Evolutionary conservation across 1,140 invertebrate species (phyloP), one percentile per base, ranked within the genome.

Genomic region (Trichoplusia ni): DNA sequence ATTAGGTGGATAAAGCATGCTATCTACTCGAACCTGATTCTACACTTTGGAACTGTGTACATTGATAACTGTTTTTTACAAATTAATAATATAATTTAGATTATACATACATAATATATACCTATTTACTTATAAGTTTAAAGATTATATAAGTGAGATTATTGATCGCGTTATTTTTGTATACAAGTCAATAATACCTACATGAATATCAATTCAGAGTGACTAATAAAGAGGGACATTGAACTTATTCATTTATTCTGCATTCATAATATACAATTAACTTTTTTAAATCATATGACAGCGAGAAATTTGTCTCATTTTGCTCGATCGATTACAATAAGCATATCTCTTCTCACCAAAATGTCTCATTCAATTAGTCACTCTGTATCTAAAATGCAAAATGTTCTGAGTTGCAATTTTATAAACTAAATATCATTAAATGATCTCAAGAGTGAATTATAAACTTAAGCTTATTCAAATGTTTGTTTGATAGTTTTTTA

Each of bases 101-200:
- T 31, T 42, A 23, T 59, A 37, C 6, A 23, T 56, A 56, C 38
- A 59, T 42, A 51, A 59, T 51, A 59, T 59, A 66, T 51, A 56
- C 19, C 29, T 62, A 47, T 66, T 54, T 65, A 69, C 44, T 59
- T 61, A 42, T 73, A 67, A 69, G 53, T 75, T 67, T 49, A 69
- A 62, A 60, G 44, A 49, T 65, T 67, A 64, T 69, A 60, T 70
- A 70, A 70, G 71, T 73, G 70, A 73, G 70, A 73, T 75, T 73
- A 72, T 70, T 69, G 64, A 73, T 46, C 40, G 56, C 40, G 60
- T 73, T 73, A 73, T 73, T 73, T 73, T 73, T 73, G 49, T 69
- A 69, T 73, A 51, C 16, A 65, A 47, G 23, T 58, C 53, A 56
- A 29, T 65, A 31, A 51, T 44, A 53, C 38, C n/a, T n/a, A n/a